Conservation (phyloP, 2,797 vertebrate genomes). For the Danio aesculapii region DNA sequence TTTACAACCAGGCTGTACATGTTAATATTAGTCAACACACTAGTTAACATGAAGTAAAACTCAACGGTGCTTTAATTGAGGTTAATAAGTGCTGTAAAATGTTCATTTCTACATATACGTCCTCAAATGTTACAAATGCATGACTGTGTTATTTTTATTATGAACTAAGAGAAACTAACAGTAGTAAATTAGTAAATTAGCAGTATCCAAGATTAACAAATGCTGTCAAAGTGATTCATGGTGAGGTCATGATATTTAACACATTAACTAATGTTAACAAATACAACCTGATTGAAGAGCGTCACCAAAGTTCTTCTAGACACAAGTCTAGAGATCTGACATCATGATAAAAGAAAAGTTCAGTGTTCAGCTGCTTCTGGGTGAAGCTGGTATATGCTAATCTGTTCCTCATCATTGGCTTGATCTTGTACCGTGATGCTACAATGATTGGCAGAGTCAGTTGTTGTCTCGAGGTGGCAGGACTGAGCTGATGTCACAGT, state of each 20-base stretch:
- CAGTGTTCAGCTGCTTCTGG: constrained; percentile 11
- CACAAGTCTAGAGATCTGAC: constrained; percentile 28
- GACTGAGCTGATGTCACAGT: constrained; percentile 63
- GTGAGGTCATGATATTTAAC: not conserved
- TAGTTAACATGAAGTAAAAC: not conserved
- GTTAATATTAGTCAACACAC: constrained; percentile 2
- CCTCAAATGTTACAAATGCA: not conserved
- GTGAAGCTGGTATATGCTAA: not conserved
- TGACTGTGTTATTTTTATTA: not conserved
- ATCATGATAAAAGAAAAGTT: constrained; percentile 46
- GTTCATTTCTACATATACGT: not conserved
- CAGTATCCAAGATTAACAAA: not conserved
- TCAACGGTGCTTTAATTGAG: not conserved
- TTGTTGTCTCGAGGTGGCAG: constrained; percentile 42
- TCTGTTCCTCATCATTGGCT: constrained; percentile 6
- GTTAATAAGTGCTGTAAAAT: not conserved
- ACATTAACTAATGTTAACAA: not conserved
- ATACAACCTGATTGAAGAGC: constrained; percentile 20
- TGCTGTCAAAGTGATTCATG: not conserved
- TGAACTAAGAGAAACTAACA: too few relatives aligned
- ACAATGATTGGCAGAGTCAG: constrained; percentile 31
- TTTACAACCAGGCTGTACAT: constrained; percentile 21
- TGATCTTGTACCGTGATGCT: constrained; percentile 21
- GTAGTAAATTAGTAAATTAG: not conserved
- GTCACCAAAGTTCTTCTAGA: constrained; percentile 29